Conservation (phyloP, 2,888 invertebrate species). For the Lasioglossum lativentre region DNA sequence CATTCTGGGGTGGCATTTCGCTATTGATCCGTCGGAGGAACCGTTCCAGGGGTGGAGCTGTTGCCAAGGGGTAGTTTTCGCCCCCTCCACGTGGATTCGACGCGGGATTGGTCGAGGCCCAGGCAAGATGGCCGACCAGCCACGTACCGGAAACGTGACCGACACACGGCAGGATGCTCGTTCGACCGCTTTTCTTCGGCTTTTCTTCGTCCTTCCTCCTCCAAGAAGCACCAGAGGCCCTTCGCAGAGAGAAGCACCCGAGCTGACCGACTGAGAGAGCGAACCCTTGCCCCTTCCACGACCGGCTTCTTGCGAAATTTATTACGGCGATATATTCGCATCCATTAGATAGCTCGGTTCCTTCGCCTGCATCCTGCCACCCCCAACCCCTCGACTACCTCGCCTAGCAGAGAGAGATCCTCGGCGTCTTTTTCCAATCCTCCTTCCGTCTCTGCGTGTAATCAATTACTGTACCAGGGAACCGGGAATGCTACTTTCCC, state of each 20-base stretch:
- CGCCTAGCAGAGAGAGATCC: neutral
- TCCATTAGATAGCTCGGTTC: constrained; percentile 83
- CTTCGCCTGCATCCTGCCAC: constrained; percentile 68
- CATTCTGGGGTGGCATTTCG: constrained; percentile 69
- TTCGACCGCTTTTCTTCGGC: constrained; percentile 67
- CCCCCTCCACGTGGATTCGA: constrained; percentile 61
- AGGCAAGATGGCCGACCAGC: constrained; percentile 81
- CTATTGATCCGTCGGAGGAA: constrained; percentile 80
- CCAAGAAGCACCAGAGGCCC: constrained; percentile 71
- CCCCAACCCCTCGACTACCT: constrained; percentile 19
- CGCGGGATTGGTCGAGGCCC: constrained; percentile 76
- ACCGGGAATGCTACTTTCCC: constrained; percentile 5
- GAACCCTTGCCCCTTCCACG: constrained; percentile 43
- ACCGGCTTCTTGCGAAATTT: constrained; percentile 82
- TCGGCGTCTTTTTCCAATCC: constrained; percentile 22
- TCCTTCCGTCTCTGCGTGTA: constrained; percentile 6
- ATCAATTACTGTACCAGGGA: constrained; percentile 51
- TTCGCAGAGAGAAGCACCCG: constrained; percentile 58
- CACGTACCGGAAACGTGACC: constrained; percentile 82
- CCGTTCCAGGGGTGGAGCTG: constrained; percentile 75
- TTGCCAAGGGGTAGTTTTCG: constrained; percentile 78
- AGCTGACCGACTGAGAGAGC: constrained; percentile 39
- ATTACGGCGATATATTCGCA: constrained; percentile 84
- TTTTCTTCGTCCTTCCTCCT: constrained; percentile 65
- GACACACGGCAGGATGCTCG: constrained; percentile 64